Base-by-base conservation (phyloP, 2,888 invertebrate genomes). In the Molorchus minor region DNA sequence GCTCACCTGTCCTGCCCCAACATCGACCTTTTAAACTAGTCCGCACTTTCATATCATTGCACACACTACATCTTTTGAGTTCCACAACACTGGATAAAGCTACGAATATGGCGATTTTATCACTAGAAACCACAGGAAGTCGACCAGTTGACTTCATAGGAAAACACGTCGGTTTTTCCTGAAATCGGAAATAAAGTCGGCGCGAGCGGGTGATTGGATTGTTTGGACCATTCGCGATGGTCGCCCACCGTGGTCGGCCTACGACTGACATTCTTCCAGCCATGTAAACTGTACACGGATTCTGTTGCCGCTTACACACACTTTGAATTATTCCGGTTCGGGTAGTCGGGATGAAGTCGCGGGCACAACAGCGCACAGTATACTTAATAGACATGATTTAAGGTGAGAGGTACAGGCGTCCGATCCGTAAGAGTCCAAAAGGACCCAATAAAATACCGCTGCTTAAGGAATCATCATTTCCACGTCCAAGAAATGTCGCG, bases 1-100 rank as follows among this genome's bases (percentile, higher is more conserved):
- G 65, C 46, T 61, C 61, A 38, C 43, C 33, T 49, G 70, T 66
- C 60, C 70, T 71, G 64, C 67, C 67, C 64, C 71, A 68, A 67
- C 70, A 70, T 56, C 65, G 65, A 66, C 68, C 62, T 62, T 64
- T 68, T 12, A 65, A 64, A 63, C 62, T 61, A 52, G 67, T 63
- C 58, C 64, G 55, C 56, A 70, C 64, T 68, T 61, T 70, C 70
- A 68, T 68, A 53, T 62, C 64, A 67, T 61, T 33, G 46, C 58
- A 12, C 19, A 55, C 46, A 51, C 54, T 63, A 52, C 55, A 51
- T 62, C 36, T 52, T 59, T 44, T 29, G 29, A n/a, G 25, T 41
- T 41, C 29, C 17, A 41, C 36, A 25, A 35, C 15, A 20, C 16
- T 16, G n/a, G 15, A 15, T 45, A 16, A 41, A 25, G 25, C 51